phyloP scores from a whole-genome alignment of 1,140 invertebrate genomes.

The Apocrypta bakeri region DNA sequence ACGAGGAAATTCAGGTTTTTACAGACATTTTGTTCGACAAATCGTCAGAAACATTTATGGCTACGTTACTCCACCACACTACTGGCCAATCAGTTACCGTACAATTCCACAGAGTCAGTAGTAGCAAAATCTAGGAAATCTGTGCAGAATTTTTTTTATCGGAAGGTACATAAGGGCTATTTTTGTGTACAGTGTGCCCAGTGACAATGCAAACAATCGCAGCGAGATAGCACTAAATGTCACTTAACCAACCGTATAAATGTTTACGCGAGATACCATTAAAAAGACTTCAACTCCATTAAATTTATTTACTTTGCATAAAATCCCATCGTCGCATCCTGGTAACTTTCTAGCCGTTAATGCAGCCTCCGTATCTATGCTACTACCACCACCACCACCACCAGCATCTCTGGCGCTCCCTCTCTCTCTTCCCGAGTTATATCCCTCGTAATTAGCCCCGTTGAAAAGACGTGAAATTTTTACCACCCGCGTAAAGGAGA shows the following conservation, averaged over 20 bases:
- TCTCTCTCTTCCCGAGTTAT: not conserved
- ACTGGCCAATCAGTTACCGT: too few relatives aligned
- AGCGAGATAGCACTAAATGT: not conserved
- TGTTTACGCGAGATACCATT: not conserved
- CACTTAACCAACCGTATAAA: not conserved
- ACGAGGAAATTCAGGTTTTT: too few relatives aligned
- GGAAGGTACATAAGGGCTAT: too few relatives aligned
- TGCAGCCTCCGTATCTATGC: not conserved
- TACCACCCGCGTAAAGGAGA: not conserved
- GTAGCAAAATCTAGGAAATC: too few relatives aligned
- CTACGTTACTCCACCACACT: too few relatives aligned
- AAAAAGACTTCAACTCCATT: not conserved
- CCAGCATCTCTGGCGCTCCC: too few relatives aligned
- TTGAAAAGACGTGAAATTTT: constrained; percentile 2
- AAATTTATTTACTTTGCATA: not conserved
- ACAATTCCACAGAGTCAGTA: too few relatives aligned
- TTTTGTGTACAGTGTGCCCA: too few relatives aligned
- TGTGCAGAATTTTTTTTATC: too few relatives aligned
- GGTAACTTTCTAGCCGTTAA: not conserved
- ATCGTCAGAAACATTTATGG: too few relatives aligned
- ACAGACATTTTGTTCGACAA: too few relatives aligned
- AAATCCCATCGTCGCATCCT: not conserved
- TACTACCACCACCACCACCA: too few relatives aligned
- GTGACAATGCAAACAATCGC: not conserved
- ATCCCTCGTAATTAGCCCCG: not conserved